Evolutionary conservation across 1,140 invertebrate genomes (phyloP), one percentile per base, ranked within the genome.

Genomic region (Habropoda laboriosa): DNA sequence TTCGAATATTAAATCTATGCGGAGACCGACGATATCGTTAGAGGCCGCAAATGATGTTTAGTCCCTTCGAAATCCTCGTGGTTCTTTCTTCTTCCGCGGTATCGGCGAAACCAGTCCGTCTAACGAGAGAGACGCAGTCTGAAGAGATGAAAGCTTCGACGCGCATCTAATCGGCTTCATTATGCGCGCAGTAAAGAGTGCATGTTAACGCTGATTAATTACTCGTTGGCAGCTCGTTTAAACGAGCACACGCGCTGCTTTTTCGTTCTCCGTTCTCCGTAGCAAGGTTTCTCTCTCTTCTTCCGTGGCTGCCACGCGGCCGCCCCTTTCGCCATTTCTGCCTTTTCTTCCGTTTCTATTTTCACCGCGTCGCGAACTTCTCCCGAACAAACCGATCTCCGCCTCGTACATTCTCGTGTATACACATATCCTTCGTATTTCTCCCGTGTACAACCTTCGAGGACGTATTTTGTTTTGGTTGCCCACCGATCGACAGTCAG

Each of bases 161-260:
- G 35, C 61, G 38, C 42, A 61, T 27, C 61, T 76, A 61, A 80
- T 67, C 63, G 61, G 38, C 72, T 76, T 75, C 61, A 60, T 80
- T 80, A 80, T 76, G 40, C 7, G 55, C 45, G 73, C 71, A 47
- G 32, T 16, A 45, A 76, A 76, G 72, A 76, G 79, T 75, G 72
- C 72, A 45, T 61, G 72, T 76, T 76, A 76, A 80, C 55, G 72
- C 32, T 61, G 78, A 80, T 80, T 76, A 80, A 80, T 80, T 80
- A 76, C 63, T 76, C 53, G 61, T 76, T 38, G 79, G 55, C 51
- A 45, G 73, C 53, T 68, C 45, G 45, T 74, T 80, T 61, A 68
- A 76, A 75, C 71, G 40, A 64, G 42, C 60, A 38, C 32, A 32
- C 70, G 61, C 60, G 71, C 32, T 49, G 40, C 30, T 78, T 72